Conservation (phyloP, 2,888 invertebrate species). For the Candidula unifasciata region DNA sequence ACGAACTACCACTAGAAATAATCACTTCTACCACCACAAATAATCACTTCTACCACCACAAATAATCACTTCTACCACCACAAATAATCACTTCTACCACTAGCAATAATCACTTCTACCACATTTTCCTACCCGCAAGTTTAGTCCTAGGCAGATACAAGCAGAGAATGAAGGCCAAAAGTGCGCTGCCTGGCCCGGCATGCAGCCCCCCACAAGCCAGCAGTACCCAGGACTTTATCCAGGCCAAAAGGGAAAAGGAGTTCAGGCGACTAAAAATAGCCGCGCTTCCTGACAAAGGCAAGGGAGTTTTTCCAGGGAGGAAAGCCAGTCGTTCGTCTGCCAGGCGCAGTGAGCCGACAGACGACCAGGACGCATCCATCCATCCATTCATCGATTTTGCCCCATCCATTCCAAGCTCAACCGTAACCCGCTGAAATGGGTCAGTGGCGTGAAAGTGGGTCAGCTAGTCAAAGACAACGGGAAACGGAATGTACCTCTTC, state of each 20-base stretch:
- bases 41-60: no score
- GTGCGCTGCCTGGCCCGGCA: background rate
- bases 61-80: no score
- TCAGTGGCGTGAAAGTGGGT: constrained; percentile 31
- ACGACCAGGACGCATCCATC: no score
- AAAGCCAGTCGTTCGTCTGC: constrained; percentile 36
- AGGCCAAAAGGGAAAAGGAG: constrained; percentile 20
- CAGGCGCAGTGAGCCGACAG: background rate
- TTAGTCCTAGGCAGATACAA: constrained; percentile 6
- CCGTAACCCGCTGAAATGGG: constrained; percentile 14
- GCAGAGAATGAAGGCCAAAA: background rate
- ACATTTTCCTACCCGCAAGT: no score
- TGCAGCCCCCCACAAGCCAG: background rate
- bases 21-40: no score
- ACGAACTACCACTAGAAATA: no score
- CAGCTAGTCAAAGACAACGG: constrained; percentile 25
- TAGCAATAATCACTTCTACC: no score
- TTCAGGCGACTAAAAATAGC: constrained; percentile 46
- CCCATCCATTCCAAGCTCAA: background rate
- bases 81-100: no score
- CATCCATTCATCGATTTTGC: constrained; percentile 29
- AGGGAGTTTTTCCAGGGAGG: constrained; percentile 16
- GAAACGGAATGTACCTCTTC: constrained; percentile 2
- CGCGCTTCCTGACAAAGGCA: constrained; percentile 42
- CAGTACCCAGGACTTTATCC: background rate